Percentiles rank a stretch among this genome's conserved stretches.
Evolutionary conservation across 2,113 vertebrate genomes (phyloP).

Genomic region (Arenaria interpres): DNA sequence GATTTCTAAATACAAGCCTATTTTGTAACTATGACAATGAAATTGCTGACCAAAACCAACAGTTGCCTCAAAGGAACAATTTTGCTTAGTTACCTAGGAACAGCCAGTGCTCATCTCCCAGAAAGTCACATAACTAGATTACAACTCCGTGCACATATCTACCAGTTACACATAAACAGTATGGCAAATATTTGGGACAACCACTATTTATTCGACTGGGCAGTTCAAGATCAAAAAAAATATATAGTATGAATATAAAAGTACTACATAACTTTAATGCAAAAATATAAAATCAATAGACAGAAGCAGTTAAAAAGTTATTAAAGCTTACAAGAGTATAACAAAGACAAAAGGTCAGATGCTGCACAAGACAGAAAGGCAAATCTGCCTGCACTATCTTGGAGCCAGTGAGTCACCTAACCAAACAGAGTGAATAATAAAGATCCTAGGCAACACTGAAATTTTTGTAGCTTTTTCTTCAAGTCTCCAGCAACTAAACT

Average conservation of each 20-base stretch:
- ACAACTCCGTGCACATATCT: background rate
- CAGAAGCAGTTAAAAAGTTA: background rate
- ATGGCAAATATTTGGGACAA: background rate
- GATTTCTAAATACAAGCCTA: background rate
- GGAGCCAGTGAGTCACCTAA: background rate
- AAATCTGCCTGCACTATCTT: background rate
- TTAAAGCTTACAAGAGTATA: background rate
- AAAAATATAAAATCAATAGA: background rate
- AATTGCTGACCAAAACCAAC: background rate
- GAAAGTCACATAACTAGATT: background rate
- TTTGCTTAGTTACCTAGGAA: background rate
- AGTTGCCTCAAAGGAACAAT: background rate
- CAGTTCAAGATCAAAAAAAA: background rate
- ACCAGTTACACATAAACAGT: background rate
- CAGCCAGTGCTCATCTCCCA: background rate
- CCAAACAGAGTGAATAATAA: background rate
- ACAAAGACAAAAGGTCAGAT: background rate
- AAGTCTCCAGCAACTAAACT: background rate
- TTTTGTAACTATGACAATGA: background rate
- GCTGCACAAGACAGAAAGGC: background rate
- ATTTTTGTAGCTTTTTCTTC: background rate
- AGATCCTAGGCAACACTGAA: background rate
- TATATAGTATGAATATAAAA: background rate
- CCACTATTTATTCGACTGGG: background rate
- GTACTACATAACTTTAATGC: background rate